Percentiles rank a stretch among this genome's conserved stretches.
Conservation (phyloP, 2,113 vertebrate genomes). For the Mohoua ochrocephala region DNA sequence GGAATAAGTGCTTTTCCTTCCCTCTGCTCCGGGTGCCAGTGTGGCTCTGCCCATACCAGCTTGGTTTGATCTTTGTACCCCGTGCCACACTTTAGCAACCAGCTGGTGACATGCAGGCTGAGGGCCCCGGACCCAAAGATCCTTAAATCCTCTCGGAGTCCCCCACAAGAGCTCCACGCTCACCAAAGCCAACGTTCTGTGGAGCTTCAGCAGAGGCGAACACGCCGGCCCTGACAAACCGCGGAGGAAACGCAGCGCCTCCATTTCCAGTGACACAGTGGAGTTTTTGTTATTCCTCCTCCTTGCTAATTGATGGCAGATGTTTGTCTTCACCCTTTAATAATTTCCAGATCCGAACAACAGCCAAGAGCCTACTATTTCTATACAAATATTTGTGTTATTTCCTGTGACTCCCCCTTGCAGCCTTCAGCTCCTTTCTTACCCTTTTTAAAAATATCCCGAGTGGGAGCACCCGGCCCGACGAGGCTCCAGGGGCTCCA, state of each 20-base stretch:
- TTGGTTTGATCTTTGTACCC: not conserved
- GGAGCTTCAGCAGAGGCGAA: not conserved
- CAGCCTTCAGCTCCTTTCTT: constrained; percentile 12
- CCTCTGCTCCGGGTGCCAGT: not conserved
- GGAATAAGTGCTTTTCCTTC: not conserved
- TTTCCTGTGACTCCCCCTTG: constrained; percentile 61
- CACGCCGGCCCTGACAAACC: not conserved
- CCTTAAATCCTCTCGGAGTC: not conserved
- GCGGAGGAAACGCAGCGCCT: not conserved
- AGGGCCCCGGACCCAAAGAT: not conserved
- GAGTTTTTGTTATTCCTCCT: constrained; percentile 60
- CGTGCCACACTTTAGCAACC: accelerated
- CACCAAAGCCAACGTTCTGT: not conserved
- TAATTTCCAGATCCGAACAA: constrained; percentile 66
- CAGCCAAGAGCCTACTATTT: constrained; percentile 61
- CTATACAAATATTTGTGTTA: constrained; percentile 67
- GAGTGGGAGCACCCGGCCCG: accelerated
- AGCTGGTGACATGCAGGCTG: not conserved
- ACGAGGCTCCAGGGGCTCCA: not conserved
- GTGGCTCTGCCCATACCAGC: not conserved
- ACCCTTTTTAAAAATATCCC: not conserved
- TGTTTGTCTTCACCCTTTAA: constrained; percentile 67
- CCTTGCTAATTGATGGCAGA: constrained; percentile 71
- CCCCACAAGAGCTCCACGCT: not conserved
- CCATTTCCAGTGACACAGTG: not conserved